phyloP scores from a whole-genome alignment of 2,888 invertebrate species.

The Oxystoma pomonae region DNA sequence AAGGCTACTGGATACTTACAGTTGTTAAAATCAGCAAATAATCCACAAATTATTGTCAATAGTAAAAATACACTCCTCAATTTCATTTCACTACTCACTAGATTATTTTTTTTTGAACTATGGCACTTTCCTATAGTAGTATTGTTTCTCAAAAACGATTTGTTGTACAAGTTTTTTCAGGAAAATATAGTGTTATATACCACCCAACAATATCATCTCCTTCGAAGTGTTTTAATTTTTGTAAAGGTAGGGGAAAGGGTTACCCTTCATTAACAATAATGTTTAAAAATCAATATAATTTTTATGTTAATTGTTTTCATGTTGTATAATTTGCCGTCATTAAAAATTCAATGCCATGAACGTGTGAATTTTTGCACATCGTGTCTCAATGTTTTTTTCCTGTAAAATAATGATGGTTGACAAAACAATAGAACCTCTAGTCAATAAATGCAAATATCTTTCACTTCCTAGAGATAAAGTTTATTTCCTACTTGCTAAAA shows the following conservation, averaged over 20 bases:
- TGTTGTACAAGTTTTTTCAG: not conserved
- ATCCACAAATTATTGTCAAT: too few species aligned
- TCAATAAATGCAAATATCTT: not conserved
- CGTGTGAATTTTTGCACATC: not conserved
- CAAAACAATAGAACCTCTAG: not conserved
- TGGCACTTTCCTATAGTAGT: too few species aligned
- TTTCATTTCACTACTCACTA: too few species aligned
- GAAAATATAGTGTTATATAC: not conserved
- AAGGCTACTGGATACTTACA: too few species aligned
- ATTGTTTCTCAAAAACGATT: not conserved
- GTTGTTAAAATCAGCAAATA: too few species aligned
- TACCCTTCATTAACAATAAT: not conserved
- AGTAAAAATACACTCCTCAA: too few species aligned
- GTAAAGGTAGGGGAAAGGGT: not conserved
- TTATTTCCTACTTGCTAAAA: not conserved
- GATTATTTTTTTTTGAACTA: too few species aligned
- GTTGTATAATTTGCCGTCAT: not conserved
- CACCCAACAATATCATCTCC: not conserved
- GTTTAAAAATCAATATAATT: not conserved
- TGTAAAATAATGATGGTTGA: not conserved
- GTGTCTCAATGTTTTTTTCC: not conserved
- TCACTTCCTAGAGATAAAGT: not conserved
- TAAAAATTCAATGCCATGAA: not conserved
- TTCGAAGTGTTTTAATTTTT: not conserved
- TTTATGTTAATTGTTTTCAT: not conserved